A percentile compares a stretch with the other conserved stretches of the same genome.
Evolutionary conservation across 2,797 vertebrate genomes (phyloP).

Genomic region (Sebastes vulpes): DNA sequence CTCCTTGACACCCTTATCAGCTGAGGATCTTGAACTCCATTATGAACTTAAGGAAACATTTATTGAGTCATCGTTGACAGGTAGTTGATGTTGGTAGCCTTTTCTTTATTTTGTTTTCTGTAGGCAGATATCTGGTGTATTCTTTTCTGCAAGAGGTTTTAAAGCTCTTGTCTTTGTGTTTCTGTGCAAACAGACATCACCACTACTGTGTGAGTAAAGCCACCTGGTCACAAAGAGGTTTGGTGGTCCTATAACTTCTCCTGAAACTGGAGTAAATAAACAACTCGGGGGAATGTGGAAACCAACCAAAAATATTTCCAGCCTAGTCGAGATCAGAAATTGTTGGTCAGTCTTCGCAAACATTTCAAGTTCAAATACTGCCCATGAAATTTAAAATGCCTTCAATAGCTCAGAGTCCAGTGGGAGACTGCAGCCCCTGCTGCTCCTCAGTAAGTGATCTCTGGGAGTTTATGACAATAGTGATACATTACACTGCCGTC

Average conservation of each 20-base stretch:
- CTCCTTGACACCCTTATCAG: slow-evolving; percentile 14
- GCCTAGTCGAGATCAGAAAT: neutral
- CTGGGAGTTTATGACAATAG: neutral
- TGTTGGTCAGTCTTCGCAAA: neutral
- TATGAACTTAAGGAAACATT: slow-evolving; percentile 15
- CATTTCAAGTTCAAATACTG: neutral
- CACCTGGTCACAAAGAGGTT: neutral
- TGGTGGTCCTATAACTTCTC: neutral
- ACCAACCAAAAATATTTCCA: neutral
- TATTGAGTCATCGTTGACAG: neutral
- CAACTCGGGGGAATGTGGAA: neutral
- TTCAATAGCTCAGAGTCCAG: neutral
- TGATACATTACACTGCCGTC: neutral
- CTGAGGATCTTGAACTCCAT: slow-evolving; percentile 14
- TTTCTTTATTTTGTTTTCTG: neutral
- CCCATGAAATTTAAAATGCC: neutral
- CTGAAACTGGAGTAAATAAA: neutral
- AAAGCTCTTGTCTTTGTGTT: neutral
- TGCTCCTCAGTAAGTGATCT: neutral
- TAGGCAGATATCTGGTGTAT: neutral
- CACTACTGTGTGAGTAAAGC: neutral
- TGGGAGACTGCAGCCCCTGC: neutral
- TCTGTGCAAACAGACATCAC: neutral
- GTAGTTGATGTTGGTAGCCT: neutral
- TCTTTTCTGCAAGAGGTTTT: neutral